phyloP scores from a whole-genome alignment of 64 coral and sea anemone species.

The Trachythela sp. region DNA sequence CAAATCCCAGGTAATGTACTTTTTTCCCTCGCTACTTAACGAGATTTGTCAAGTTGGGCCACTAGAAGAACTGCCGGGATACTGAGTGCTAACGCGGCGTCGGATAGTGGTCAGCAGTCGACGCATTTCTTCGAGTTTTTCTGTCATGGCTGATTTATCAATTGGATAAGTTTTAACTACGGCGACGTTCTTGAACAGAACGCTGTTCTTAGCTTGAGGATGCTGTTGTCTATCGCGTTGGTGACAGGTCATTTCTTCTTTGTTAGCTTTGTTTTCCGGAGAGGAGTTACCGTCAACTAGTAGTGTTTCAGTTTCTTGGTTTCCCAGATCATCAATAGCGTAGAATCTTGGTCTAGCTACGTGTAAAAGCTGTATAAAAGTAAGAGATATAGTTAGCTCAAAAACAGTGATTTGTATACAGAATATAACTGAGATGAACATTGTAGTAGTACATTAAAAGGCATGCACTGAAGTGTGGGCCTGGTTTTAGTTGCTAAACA shows the following conservation, averaged over 20 bases:
- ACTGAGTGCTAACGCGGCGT: neutral
- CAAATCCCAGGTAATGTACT: no score
- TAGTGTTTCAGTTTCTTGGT: neutral
- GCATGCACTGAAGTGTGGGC: no score
- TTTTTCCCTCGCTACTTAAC: neutral
- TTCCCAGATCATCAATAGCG: neutral
- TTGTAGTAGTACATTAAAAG: no score
- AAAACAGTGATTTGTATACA: no score
- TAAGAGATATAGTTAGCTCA: neutral
- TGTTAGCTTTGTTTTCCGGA: neutral
- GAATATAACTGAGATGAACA: no score
- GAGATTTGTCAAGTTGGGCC: neutral
- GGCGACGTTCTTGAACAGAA: neutral
- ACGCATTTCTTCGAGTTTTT: neutral
- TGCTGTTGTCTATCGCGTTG: neutral
- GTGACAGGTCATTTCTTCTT: neutral
- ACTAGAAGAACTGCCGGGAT: neutral
- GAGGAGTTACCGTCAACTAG: neutral
- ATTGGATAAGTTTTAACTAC: neutral
- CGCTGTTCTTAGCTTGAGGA: neutral
- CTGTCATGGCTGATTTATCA: neutral
- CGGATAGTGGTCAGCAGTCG: neutral
- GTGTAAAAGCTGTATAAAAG: neutral
- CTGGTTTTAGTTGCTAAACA: no score
- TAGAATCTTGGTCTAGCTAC: neutral